phyloP scores from a whole-genome alignment of 2,797 vertebrate genomes.

The Megalops cyprinoides region DNA sequence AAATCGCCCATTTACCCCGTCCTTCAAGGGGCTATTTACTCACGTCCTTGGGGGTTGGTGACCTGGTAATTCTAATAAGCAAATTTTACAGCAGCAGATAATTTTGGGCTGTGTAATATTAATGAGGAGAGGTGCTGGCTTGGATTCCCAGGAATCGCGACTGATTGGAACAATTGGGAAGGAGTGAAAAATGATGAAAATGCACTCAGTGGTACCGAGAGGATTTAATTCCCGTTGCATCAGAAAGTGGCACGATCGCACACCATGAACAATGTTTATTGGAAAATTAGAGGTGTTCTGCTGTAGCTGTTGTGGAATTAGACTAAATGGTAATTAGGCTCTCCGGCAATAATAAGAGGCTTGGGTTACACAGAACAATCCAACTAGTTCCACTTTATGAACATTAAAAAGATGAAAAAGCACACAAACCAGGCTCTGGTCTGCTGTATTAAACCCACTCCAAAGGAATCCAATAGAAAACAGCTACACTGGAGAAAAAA shows the following conservation, averaged over 20 bases:
- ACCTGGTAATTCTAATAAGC: constrained; percentile 88
- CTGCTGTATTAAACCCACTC: constrained; percentile 71
- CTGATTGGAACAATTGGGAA: constrained; percentile 98
- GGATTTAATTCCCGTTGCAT: constrained; percentile 92
- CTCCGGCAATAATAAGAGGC: constrained; percentile 95
- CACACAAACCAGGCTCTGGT: constrained; percentile 74
- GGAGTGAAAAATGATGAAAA: constrained; percentile 99
- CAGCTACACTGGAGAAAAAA: constrained; percentile 1
- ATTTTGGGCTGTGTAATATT: constrained; percentile 91
- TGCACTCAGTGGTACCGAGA: constrained; percentile 91
- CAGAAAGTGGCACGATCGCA: constrained; percentile 85
- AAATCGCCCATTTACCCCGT: constrained; percentile 47
- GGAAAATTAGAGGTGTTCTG: constrained; percentile 93
- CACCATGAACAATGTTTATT: constrained; percentile 88
- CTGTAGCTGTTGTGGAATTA: constrained; percentile 96
- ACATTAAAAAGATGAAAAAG: constrained; percentile 56
- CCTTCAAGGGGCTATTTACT: constrained; percentile 73
- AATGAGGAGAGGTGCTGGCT: constrained; percentile 91
- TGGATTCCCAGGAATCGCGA: constrained; percentile 90
- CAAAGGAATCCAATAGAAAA: constrained; percentile 63
- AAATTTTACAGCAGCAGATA: constrained; percentile 91
- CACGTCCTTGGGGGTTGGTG: constrained; percentile 85
- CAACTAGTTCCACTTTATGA: constrained; percentile 61
- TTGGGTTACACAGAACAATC: constrained; percentile 84
- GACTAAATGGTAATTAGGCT: constrained; percentile 99